Evolutionary conservation across 2,113 vertebrate species (phyloP).

Genomic region (Myiozetetes cayanensis): DNA sequence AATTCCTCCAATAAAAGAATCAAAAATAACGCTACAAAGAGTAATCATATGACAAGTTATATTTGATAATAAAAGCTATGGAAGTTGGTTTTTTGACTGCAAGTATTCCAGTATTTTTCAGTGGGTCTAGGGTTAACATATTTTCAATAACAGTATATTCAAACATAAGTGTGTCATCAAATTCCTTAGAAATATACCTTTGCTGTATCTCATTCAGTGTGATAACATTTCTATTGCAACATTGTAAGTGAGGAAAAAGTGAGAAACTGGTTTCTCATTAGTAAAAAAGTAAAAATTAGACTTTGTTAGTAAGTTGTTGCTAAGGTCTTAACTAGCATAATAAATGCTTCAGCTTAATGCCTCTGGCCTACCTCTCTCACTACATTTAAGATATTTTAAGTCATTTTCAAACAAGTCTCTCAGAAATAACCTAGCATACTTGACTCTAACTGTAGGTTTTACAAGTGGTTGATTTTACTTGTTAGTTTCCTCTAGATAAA

Average conservation of each 20-base stretch:
- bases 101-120: background rate
- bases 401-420: background rate
- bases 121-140: background rate
- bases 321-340: background rate
- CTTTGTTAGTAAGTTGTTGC: background rate
- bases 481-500: background rate
- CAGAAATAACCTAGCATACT: background rate
- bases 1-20: background rate
- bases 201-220: background rate
- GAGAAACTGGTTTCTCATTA: background rate
- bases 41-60: background rate
- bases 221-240: background rate
- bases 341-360: background rate
- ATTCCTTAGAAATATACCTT: background rate
- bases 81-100: accelerated
- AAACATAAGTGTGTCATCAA: background rate
- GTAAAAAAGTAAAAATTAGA: background rate
- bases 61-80: background rate
- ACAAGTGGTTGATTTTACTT: background rate
- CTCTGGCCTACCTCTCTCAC: background rate
- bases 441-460: background rate
- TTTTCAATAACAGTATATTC: background rate
- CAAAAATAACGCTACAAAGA: background rate
- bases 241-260: background rate
- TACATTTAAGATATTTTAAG: background rate